Conservation (phyloP, 1,140 invertebrate species). For the Helicoverpa armigera region DNA sequence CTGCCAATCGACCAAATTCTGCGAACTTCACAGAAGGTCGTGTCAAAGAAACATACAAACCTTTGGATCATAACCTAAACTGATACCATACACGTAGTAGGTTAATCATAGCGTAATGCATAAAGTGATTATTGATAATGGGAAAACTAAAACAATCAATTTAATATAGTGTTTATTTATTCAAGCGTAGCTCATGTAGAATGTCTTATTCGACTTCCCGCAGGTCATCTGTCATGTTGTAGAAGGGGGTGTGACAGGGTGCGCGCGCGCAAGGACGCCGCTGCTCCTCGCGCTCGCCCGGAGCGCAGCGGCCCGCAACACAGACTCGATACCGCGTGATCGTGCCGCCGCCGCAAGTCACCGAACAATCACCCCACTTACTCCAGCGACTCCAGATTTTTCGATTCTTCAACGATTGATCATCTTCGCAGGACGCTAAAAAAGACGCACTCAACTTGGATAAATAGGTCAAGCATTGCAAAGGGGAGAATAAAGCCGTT, state of each 20-base stretch:
- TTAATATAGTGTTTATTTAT: no score
- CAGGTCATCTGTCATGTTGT: conserved; percentile 50
- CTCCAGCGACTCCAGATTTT: conserved; percentile 82
- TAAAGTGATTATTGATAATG: no score
- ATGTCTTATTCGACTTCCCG: conserved; percentile 58
- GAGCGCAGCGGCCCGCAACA: conserved; percentile 75
- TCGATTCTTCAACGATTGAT: conserved; percentile 58
- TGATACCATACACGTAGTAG: no score
- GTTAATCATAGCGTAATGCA: no score
- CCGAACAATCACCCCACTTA: conserved; percentile 77
- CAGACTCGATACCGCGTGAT: conserved; percentile 65
- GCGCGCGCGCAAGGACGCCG: conserved; percentile 64
- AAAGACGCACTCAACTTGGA: no score
- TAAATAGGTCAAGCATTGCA: no score
- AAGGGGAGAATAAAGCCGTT: background rate
- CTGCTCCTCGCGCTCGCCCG: conserved; percentile 73
- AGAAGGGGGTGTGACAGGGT: conserved; percentile 55
- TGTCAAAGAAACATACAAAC: no score
- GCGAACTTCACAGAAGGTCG: background rate
- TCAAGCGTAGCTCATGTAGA: background rate
- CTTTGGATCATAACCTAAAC: no score
- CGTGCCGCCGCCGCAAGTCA: conserved; percentile 69
- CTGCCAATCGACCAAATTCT: background rate
- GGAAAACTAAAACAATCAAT: no score
- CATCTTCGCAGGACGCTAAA: conserved; percentile 50